Conservation (phyloP, 2,797 vertebrate genomes). For the Picus viridis region DNA sequence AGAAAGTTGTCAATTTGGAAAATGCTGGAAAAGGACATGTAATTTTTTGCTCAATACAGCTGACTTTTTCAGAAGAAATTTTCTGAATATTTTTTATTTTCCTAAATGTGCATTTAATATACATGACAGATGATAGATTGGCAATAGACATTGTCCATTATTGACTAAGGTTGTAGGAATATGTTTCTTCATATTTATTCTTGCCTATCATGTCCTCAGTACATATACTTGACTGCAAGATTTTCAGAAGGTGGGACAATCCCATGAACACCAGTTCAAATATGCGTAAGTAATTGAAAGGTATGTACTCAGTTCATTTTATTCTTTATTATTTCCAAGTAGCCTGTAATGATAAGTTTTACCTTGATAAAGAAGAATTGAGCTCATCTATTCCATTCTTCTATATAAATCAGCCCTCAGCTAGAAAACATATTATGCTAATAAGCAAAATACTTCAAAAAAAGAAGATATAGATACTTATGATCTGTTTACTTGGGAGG, state of each 20-base stretch:
- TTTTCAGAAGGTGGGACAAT: neutral
- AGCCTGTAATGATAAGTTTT: neutral
- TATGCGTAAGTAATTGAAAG: neutral
- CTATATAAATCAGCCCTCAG: neutral
- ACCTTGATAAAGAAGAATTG: neutral
- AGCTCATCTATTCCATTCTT: neutral
- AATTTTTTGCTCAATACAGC: neutral
- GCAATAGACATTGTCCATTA: neutral
- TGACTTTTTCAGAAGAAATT: neutral
- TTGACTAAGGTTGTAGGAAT: neutral
- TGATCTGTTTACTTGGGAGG: neutral
- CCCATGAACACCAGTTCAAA: neutral
- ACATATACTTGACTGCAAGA: neutral
- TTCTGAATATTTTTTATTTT: neutral
- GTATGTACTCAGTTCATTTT: neutral
- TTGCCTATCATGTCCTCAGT: neutral
- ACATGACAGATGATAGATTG: neutral
- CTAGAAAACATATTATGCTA: neutral
- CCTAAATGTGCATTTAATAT: neutral
- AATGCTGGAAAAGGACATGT: neutral
- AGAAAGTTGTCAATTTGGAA: neutral
- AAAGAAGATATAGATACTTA: neutral
- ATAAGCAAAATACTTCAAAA: neutral
- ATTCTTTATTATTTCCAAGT: neutral
- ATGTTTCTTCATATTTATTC: neutral